These are phyloP conservation scores for Agrochola circellaris DNA, from an alignment of 2,888 invertebrate species.

Conservation along the genomic window DNA sequence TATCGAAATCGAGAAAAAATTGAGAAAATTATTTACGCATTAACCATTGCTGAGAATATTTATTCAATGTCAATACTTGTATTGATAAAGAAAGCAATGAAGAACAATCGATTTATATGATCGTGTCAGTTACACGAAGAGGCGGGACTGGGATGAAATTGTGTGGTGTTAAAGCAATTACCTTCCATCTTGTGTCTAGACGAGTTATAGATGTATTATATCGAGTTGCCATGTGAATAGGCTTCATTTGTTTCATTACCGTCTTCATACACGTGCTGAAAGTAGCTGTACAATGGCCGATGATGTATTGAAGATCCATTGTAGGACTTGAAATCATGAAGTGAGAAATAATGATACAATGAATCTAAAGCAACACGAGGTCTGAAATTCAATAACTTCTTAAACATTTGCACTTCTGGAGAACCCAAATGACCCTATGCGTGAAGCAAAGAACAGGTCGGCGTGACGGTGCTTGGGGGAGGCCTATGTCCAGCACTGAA, in stretches of 20 bases:
- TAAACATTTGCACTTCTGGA: not conserved
- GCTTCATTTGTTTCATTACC: constrained; percentile 20
- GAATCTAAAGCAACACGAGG: not conserved
- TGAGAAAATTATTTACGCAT: constrained; percentile 5
- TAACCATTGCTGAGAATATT: constrained; percentile 45
- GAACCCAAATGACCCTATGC: not conserved
- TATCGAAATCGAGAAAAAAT: constrained; percentile 12
- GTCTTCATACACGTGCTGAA: not conserved
- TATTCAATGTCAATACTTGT: constrained; percentile 9
- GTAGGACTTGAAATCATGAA: not conserved
- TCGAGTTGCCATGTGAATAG: constrained; percentile 36
- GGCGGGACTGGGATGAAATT: constrained; percentile 51
- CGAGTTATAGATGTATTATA: constrained; percentile 47
- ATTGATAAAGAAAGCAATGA: constrained; percentile 60
- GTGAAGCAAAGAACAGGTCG: not conserved
- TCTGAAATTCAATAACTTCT: not conserved
- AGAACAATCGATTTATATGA: constrained; percentile 46
- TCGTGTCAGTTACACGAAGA: constrained; percentile 59
- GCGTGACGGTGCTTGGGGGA: not conserved
- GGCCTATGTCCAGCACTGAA: too few relatives aligned
- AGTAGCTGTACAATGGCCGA: not conserved
- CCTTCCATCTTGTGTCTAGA: constrained; percentile 74
- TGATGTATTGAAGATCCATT: not conserved
- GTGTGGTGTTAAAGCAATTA: constrained; percentile 75
- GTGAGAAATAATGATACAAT: not conserved